Base-by-base conservation (phyloP, 1,140 invertebrate genomes). In the Cataglyphis hispanica region DNA sequence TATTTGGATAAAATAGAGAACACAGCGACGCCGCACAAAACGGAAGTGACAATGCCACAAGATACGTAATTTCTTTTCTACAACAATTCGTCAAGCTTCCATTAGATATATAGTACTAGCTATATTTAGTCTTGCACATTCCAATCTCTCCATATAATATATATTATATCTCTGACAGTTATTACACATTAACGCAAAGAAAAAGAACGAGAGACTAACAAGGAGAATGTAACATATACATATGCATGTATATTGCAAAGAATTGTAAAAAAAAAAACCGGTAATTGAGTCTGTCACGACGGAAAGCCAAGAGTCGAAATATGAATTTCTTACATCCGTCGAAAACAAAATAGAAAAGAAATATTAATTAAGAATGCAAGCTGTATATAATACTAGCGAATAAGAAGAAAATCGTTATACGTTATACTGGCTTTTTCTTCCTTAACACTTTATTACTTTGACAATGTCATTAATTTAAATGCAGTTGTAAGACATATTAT, bases 1-100 rank as follows among this genome's bases (percentile, higher is more conserved):
- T 91, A 91, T 64, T 27, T 91, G 37, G 91, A 91, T 56, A 89
- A 89, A 75, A 69, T 67, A 1, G 64, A 69, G 31, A 53, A 43
- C 27, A 61, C 46, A 13, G 43, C 56, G 31, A 34, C 50, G 1
- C 43, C 70, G 8, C 31, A 58, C 25, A 88, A 86, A 25, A 19
- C 64, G 8, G 84, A 66, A 22, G 3, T 16, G 1, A 61, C 40
- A 8, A 22, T 4, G 1, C 19, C 40, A 46, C 67, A 74, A 56
- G 78, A 83, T 22, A 83, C 53, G 19, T 83, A 74, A 61, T 46
- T 61, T 34, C n/a, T 61, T 74, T 72, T n/a, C 13, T 53, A 80
- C 16, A 19, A 13, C 11, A 0, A n/a, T 7, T 10, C 27, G 22
- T 56, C 19, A 78, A 27, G 16, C 19, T 31, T 25, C 0, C 22